Conservation (phyloP, 1,140 invertebrate genomes). For the Heliconius hewitsoni region DNA sequence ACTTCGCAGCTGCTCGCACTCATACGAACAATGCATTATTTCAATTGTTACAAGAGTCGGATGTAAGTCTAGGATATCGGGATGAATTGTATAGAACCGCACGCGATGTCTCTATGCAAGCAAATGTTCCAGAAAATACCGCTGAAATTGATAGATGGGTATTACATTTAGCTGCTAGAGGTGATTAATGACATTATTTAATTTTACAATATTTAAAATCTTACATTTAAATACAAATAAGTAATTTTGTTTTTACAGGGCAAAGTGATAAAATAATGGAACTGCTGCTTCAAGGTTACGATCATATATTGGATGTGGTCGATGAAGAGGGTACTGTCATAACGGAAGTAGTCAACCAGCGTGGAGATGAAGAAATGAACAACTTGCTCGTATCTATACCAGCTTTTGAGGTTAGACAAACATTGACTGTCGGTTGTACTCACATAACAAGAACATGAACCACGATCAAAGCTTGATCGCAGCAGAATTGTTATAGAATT, state of each 20-base stretch:
- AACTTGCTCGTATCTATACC: constrained; percentile 85
- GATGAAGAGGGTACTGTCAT: constrained; percentile 87
- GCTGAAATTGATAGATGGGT: constrained; percentile 91
- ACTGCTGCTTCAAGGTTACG: constrained; percentile 91
- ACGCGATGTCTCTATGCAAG: constrained; percentile 91
- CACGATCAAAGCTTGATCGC: no score
- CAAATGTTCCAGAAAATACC: constrained; percentile 89
- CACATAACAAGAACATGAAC: no score
- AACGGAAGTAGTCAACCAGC: constrained; percentile 84
- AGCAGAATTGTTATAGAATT: no score
- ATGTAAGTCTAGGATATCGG: constrained; percentile 88
- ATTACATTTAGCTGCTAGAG: constrained; percentile 87
- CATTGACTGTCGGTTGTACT: background rate
- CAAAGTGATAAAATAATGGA: constrained; percentile 88
- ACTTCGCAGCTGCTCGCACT: constrained; percentile 90
- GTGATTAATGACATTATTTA: constrained; percentile 70
- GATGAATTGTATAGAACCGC: constrained; percentile 93
- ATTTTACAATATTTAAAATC: background rate
- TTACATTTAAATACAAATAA: background rate
- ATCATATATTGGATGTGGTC: constrained; percentile 90
- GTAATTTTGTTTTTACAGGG: background rate
- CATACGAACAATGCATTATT: constrained; percentile 89
- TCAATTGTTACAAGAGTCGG: constrained; percentile 88
- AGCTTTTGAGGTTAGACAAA: constrained; percentile 85
- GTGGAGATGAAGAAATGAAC: constrained; percentile 84